Evolutionary conservation across 2,888 invertebrate species (phyloP), one percentile per base, ranked within the genome.

Genomic region (Drosophila formosana): DNA sequence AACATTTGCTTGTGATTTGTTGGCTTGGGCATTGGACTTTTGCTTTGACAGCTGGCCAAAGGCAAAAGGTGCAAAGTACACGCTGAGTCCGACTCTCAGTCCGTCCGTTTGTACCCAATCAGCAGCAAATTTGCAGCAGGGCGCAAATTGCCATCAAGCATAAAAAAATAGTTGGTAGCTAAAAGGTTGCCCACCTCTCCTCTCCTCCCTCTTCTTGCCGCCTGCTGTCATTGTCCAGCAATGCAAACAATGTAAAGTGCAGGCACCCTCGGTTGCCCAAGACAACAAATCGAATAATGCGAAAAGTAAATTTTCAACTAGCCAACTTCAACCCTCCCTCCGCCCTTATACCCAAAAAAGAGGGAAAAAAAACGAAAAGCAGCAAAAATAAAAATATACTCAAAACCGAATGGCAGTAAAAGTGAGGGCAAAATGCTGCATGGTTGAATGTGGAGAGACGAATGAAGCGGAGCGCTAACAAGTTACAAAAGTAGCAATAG

Each of bases 401-500:
- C 30, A 52, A 47, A 58, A 66, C 61, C 51, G 65, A 72, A 66
- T 67, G 66, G 81, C 78, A 63, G 78, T 82, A 83, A 86, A 82
- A 70, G 56, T 58, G 60, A 68, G 57, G 9, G 37, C 37, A 4
- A 37, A 37, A 37, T 11, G 37, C 37, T 41, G 55, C 7, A 55
- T 13, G 39, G 39, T 18, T 13, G 13, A 49, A 18, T 11, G 25
- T 23, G 47, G 52, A 30, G 55, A 72, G 46, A 60, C 52, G 47
- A 52, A 66, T 58, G 63, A 11, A 56, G 80, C 56, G 65, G 47
- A 70, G 74, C 79, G 84, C 87, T 86, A 84, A 84, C 84, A 88
- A 88, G 84, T 84, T 84, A 84, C 88, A 80, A 88, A 88, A 84
- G 88, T 88, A 86, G 83, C 88, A 84, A 88, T 84, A 88, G 89